Evolutionary conservation across 2,797 vertebrate genomes (phyloP).

Genomic region (Hippoglossus hippoglossus): DNA sequence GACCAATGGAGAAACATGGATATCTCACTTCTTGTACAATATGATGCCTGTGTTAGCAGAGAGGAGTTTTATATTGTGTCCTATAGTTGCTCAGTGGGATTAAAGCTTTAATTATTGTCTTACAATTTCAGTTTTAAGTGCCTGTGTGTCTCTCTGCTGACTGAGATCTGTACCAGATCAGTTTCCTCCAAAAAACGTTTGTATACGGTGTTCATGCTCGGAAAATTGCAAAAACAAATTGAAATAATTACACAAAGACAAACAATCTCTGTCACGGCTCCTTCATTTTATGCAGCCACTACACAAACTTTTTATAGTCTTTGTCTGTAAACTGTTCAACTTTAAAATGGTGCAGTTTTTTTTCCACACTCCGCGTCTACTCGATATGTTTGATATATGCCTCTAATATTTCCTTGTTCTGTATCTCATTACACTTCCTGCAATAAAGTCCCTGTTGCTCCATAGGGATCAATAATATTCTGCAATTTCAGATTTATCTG

Average conservation of each 20-base stretch:
- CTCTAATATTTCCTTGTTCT: not conserved
- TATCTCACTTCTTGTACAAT: too few species aligned
- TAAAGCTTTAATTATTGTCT: not conserved
- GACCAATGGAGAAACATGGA: not conserved
- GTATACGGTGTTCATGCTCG: too few species aligned
- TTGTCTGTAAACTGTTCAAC: not conserved
- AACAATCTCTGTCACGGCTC: not conserved
- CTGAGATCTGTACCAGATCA: too few species aligned
- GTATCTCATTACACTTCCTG: conserved; percentile 6
- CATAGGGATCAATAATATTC: conserved; percentile 22
- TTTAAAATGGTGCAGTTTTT: not conserved
- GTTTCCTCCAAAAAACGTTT: too few species aligned
- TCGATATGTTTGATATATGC: not conserved
- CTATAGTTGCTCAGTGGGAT: not conserved
- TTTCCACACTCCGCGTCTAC: not conserved
- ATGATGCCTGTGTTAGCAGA: not conserved
- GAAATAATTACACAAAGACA: not conserved
- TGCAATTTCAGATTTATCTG: conserved; percentile 4
- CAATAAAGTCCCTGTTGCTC: not conserved
- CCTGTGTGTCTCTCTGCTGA: not conserved
- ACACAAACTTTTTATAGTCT: too few species aligned
- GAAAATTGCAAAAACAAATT: too few species aligned
- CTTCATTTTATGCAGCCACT: too few species aligned
- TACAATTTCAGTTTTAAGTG: not conserved
- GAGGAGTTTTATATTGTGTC: not conserved